These are phyloP conservation scores for Eremobia ochroleuca DNA, from an alignment of 2,888 invertebrate species.

Conservation along the genomic window DNA sequence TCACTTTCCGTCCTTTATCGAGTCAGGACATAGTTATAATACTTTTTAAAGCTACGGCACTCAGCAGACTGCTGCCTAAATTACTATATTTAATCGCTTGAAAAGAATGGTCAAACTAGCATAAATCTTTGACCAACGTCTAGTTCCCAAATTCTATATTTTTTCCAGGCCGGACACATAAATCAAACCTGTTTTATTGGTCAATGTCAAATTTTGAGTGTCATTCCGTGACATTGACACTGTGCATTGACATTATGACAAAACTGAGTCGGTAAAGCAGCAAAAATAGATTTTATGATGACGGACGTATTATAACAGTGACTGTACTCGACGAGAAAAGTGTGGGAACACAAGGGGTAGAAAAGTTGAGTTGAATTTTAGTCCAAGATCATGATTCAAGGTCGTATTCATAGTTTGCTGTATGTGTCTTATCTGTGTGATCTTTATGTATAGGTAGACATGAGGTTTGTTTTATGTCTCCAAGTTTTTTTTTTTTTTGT, in stretches of 20 bases:
- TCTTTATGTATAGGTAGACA: not conserved
- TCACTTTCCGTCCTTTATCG: not conserved
- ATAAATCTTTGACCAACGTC: not conserved
- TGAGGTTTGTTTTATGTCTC: not conserved
- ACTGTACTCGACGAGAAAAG: not conserved
- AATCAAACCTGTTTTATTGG: not conserved
- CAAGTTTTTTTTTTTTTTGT: not conserved
- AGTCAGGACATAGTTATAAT: not conserved
- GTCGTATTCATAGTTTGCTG: not conserved
- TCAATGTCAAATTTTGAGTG: not conserved
- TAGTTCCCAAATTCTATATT: not conserved
- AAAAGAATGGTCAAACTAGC: not conserved
- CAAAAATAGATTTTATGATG: not conserved
- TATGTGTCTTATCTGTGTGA: conserved; percentile 4
- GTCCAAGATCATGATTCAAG: conserved; percentile 1
- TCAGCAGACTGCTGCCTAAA: not conserved
- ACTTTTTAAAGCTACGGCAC: not conserved
- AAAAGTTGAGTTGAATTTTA: conserved; percentile 20
- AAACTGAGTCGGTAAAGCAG: not conserved
- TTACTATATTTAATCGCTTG: not conserved
- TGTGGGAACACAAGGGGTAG: not conserved
- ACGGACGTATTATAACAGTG: not conserved
- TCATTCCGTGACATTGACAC: not conserved
- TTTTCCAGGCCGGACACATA: not conserved
- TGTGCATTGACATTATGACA: not conserved